Conservation (phyloP, 2,888 invertebrate genomes). For the Timandra comae region DNA sequence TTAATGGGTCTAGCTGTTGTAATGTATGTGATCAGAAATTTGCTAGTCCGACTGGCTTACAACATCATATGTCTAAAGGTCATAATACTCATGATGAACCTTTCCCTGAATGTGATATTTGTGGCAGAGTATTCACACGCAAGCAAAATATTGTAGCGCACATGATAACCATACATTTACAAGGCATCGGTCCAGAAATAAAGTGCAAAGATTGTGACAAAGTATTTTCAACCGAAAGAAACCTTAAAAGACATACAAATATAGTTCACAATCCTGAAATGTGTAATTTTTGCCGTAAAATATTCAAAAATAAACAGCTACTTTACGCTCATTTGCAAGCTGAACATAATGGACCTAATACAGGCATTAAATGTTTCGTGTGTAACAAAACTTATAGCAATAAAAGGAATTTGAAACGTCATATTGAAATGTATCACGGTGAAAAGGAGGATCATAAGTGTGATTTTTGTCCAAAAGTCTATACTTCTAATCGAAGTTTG, state of each 20-base stretch:
- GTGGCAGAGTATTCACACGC: conserved; percentile 53
- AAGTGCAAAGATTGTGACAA: conserved; percentile 42
- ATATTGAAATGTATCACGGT: conserved; percentile 49
- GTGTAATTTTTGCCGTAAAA: conserved; percentile 46
- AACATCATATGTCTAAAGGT: conserved; percentile 42
- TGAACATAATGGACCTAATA: conserved; percentile 28
- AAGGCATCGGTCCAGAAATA: conserved; percentile 36
- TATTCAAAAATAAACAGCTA: conserved; percentile 44
- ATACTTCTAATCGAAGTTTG: conserved; percentile 53
- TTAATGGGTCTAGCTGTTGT: conserved; percentile 42
- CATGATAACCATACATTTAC: conserved; percentile 54
- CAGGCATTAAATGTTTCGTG: conserved; percentile 36
- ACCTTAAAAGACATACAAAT: conserved; percentile 47
- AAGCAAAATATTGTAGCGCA: conserved; percentile 60
- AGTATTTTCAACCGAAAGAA: conserved; percentile 47
- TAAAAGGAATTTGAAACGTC: conserved; percentile 46
- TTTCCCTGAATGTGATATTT: conserved; percentile 56
- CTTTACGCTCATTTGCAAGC: conserved; percentile 47
- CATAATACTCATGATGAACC: conserved; percentile 47
- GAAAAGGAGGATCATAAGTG: conserved; percentile 45
- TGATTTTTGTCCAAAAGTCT: conserved; percentile 51
- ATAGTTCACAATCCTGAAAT: conserved; percentile 50
- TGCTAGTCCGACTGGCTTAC: conserved; percentile 44
- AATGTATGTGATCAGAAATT: conserved; percentile 47
- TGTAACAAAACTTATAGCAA: conserved; percentile 51